Base-by-base conservation (phyloP, 2,888 invertebrate species). In the Pammene aurita region DNA sequence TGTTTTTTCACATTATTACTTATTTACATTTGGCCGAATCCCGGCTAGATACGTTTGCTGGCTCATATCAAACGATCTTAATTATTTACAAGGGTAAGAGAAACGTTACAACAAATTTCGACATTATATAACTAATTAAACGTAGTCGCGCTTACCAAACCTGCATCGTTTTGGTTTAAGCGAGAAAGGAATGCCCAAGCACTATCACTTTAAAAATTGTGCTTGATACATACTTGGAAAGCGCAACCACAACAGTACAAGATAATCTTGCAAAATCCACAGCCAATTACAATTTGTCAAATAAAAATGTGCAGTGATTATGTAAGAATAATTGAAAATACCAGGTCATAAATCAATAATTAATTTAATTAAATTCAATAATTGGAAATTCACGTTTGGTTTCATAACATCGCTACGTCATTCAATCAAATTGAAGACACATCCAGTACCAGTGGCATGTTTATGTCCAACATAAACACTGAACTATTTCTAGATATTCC, bases 21-120 rank as follows among this genome's bases (percentile, higher is more conserved):
- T 11, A 56, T 38, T 13, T 5, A 6, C 18, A 9, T 41, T 18
- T 18, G 41, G 18, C 35, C 7, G 13, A n/a, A 41, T 56, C 11
- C 6, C 16, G 6, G 6, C 80, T 84, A 83, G 79, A 85, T 84
- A 84, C 83, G 82, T 77, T 74, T 81, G 80, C 78, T 79, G 48
- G 80, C 78, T 79, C 80, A 79, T 48, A 74, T 78, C 73, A 76
- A 75, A 74, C 74, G 16, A 38, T 64, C 44, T 42, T 60, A 61
- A 61, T 61, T 76, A 78, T 78, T 75, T 77, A 79, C 76, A 79
- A 72, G 58, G 72, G 72, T 71, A 71, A 73, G 74, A 73, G 64
- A 72, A 60, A 55, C 67, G 5, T 50, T 50, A 50, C 16, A 61
- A 62, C 50, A 50, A 62, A 50, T 41, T 62, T 62, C 2, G 61